Conservation (phyloP, 2,888 invertebrate genomes). For the Drosophila monieri region DNA sequence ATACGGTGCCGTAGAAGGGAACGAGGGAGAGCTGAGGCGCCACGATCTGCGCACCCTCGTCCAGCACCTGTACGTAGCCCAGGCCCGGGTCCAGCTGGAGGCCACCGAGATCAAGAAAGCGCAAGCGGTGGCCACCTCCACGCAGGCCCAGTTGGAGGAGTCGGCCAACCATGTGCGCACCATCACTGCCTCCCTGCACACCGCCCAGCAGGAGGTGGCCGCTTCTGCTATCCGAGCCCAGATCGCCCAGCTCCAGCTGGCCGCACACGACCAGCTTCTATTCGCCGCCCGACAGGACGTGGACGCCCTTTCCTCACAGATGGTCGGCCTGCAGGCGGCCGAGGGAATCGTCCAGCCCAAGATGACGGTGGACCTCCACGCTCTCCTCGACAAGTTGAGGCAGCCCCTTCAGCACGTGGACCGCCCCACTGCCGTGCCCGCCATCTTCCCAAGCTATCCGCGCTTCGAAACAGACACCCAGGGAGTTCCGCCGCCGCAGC, state of each 20-base stretch:
- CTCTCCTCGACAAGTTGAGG: conserved; percentile 74
- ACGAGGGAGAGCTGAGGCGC: conserved; percentile 64
- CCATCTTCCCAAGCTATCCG: conserved; percentile 56
- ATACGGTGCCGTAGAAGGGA: conserved; percentile 17
- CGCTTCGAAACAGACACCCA: not conserved
- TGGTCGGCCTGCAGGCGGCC: conserved; percentile 82
- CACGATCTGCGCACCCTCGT: conserved; percentile 76
- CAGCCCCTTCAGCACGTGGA: conserved; percentile 74
- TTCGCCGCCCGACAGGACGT: conserved; percentile 84
- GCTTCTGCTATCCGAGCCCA: conserved; percentile 83
- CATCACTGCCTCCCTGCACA: conserved; percentile 81
- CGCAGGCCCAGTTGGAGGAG: conserved; percentile 82
- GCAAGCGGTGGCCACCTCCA: conserved; percentile 81
- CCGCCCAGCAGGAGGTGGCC: conserved; percentile 83
- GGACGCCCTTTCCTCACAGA: conserved; percentile 83
- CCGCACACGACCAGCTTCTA: conserved; percentile 83
- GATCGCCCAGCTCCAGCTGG: conserved; percentile 83
- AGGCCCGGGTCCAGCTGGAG: conserved; percentile 83
- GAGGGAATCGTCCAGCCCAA: conserved; percentile 81
- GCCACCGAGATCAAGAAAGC: conserved; percentile 83
- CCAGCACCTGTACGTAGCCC: conserved; percentile 82
- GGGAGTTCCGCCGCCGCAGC: conserved; percentile 4
- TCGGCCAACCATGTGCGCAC: conserved; percentile 82
- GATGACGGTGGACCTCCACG: conserved; percentile 74
- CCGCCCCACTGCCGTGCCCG: conserved; percentile 80